Conservation (phyloP, 2,888 invertebrate species). For the Notocelia uddmanniana region DNA sequence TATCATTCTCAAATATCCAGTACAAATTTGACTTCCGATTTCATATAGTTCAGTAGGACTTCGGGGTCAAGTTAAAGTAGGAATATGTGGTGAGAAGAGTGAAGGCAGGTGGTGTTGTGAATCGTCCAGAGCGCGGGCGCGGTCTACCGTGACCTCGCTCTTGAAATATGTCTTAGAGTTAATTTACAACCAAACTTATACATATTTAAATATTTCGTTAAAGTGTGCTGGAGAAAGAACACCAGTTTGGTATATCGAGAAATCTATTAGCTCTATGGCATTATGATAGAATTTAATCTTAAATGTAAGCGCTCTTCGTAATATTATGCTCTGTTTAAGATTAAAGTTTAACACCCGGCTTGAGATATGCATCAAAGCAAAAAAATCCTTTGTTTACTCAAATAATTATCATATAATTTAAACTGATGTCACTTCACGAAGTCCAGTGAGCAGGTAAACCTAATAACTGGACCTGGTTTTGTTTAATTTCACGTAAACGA, state of each 20-base stretch:
- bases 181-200: neutral
- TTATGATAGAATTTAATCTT: neutral
- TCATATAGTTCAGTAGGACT: neutral
- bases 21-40: neutral
- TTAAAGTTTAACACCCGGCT: neutral
- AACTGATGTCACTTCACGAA: neutral
- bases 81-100: neutral
- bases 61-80: neutral
- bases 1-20: neutral
- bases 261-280: too few relatives aligned
- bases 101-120: neutral
- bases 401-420: neutral
- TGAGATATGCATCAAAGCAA: neutral
- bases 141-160: conserved; percentile 75
- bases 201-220: too few relatives aligned
- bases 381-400: conserved; percentile 10
- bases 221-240: too few relatives aligned
- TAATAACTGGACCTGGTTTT: neutral
- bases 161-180: conserved; percentile 51
- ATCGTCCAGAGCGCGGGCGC: conserved; percentile 55
- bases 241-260: too few relatives aligned
- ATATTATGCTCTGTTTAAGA: conserved; percentile 1
- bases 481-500: neutral
- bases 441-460: neutral
- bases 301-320: neutral